Evolutionary conservation across 2,888 invertebrate species (phyloP).

Genomic region (Drosophila prolongata): DNA sequence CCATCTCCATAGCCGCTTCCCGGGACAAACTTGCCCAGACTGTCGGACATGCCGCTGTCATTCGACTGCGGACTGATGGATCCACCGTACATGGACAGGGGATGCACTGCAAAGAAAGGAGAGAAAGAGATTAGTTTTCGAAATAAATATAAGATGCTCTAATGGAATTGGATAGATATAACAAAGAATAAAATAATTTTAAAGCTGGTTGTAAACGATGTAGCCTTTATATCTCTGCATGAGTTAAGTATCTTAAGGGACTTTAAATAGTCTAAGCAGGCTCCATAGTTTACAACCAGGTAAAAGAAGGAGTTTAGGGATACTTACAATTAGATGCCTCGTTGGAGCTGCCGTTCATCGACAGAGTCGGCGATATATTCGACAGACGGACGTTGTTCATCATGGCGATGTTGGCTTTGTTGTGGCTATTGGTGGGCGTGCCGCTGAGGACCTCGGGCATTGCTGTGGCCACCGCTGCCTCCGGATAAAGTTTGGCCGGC

Average conservation of each 20-base stretch:
- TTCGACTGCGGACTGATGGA: slow-evolving; percentile 83
- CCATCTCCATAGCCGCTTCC: slow-evolving; percentile 57
- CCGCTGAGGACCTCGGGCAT: slow-evolving; percentile 78
- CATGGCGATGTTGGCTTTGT: slow-evolving; percentile 61
- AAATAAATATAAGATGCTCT: too few species aligned
- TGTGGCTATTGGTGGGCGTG: slow-evolving; percentile 65
- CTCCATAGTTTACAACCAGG: too few species aligned
- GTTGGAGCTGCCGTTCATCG: slow-evolving; percentile 83
- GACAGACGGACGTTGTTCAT: slow-evolving; percentile 77
- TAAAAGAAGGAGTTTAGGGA: too few species aligned
- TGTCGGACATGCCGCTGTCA: slow-evolving; percentile 84
- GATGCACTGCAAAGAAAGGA: slow-evolving; percentile 68
- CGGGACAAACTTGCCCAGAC: slow-evolving; percentile 55
- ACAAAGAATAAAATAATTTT: not conserved
- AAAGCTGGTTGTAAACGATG: too few species aligned
- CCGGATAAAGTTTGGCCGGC: slow-evolving; percentile 36
- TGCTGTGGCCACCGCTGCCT: slow-evolving; percentile 36
- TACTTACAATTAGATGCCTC: slow-evolving; percentile 80
- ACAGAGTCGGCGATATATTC: slow-evolving; percentile 85
- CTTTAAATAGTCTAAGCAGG: too few species aligned
- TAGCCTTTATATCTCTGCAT: too few species aligned
- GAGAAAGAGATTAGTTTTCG: not conserved
- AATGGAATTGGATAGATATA: too few species aligned
- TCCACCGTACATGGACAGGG: slow-evolving; percentile 80
- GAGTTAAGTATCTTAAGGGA: too few species aligned